Evolutionary conservation across 1,140 invertebrate species (phyloP).

Genomic region (Acromyrmex echinatior): DNA sequence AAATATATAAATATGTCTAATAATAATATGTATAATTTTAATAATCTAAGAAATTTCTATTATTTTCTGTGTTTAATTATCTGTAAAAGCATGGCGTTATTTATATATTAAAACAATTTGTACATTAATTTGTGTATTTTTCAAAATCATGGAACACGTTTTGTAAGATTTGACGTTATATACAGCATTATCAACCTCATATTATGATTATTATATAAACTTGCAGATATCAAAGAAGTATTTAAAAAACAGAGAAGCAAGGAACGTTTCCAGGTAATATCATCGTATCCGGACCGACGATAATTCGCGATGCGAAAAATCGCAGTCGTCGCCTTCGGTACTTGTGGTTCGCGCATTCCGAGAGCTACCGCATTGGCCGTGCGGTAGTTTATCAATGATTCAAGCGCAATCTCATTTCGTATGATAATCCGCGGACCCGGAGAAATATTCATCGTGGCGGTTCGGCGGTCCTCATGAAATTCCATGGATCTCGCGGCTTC

Average conservation of each 20-base stretch:
- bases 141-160: neutral
- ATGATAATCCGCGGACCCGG: slow-evolving; percentile 80
- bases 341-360: slow-evolving; percentile 16
- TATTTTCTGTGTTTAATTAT: neutral
- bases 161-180: neutral
- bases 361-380: slow-evolving; percentile 52
- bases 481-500: slow-evolving; percentile 59
- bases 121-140: neutral
- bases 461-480: slow-evolving; percentile 72
- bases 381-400: slow-evolving; percentile 78
- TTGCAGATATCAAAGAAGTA: neutral
- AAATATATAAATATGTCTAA: neutral
- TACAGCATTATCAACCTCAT: neutral
- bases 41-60: neutral
- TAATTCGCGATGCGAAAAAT: slow-evolving; percentile 71
- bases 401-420: slow-evolving; percentile 82
- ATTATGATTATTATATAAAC: neutral
- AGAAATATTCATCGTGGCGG: slow-evolving; percentile 83
- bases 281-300: neutral
- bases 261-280: neutral
- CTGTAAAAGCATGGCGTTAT: neutral
- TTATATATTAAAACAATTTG: neutral
- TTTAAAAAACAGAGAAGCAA: neutral
- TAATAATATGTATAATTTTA: neutral
- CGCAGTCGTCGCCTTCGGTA: slow-evolving; percentile 64